A percentile compares a stretch with the other conserved stretches of the same genome.
phyloP scores from a whole-genome alignment of 2,113 vertebrate genomes.

The Platycercus adscitus region DNA sequence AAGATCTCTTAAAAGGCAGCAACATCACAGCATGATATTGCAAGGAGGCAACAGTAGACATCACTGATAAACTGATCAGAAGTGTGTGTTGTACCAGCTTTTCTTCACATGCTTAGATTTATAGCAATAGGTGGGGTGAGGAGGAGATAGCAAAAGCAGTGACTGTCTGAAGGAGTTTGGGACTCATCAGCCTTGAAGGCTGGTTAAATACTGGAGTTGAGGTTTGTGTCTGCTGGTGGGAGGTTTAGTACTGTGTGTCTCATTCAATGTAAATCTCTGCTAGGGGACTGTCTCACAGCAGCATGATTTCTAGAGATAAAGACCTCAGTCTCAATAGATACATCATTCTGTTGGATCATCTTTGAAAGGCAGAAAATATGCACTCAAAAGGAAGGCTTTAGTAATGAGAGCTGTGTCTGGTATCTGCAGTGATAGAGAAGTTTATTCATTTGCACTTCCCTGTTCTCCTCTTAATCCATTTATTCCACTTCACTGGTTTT shows the following conservation, averaged over 20 bases:
- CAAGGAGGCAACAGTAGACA: not conserved
- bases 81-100: not conserved
- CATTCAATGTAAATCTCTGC: not conserved
- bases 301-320: not conserved
- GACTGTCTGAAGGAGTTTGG: not conserved
- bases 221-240: not conserved
- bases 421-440: not conserved
- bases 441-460: not conserved
- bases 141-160: not conserved
- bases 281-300: not conserved
- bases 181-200: not conserved
- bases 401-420: not conserved
- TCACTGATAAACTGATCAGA: not conserved
- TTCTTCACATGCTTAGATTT: not conserved
- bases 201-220: not conserved
- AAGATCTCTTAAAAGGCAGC: not conserved
- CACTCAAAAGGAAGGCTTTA: not conserved
- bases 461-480: not conserved
- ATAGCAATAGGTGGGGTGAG: not conserved
- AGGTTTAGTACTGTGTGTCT: not conserved
- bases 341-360: not conserved
- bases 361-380: not conserved
- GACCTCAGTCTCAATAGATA: not conserved
- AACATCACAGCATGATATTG: not conserved
- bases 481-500: not conserved